phyloP scores from a whole-genome alignment of 2,113 vertebrate species.

The Corvus cornix region DNA sequence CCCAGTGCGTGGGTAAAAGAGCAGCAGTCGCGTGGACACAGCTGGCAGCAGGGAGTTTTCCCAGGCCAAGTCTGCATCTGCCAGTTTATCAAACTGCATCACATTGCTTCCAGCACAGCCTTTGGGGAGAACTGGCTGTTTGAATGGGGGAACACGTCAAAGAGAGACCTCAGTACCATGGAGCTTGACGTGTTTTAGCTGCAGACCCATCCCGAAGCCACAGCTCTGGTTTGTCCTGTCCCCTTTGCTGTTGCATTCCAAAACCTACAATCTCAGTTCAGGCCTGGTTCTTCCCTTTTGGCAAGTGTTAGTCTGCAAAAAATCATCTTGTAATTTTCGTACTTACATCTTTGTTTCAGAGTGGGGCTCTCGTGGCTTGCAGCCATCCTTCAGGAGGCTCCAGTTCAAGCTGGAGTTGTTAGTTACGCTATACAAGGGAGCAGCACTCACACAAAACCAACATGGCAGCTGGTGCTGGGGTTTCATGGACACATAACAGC shows the following conservation, averaged over 20 bases:
- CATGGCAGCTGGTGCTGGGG: constrained; percentile 69
- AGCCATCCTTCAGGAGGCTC: not conserved
- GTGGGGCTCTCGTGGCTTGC: not conserved
- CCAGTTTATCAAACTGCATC: not conserved
- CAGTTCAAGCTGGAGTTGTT: not conserved
- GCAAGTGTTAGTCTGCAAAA: not conserved
- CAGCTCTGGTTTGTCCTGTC: not conserved
- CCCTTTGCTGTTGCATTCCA: not conserved
- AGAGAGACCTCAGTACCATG: not conserved
- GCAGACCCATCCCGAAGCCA: not conserved
- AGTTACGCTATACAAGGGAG: not conserved
- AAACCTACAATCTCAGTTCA: not conserved
- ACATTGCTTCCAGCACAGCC: not conserved
- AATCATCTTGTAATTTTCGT: not conserved
- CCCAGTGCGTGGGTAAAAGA: rapidly evolving
- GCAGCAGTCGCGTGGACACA: rapidly evolving
- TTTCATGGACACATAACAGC: constrained; percentile 48
- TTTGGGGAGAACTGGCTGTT: not conserved
- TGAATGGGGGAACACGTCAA: rapidly evolving
- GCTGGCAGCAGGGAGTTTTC: not conserved
- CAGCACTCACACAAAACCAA: constrained; percentile 42
- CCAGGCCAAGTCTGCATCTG: not conserved
- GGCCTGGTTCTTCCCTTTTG: not conserved
- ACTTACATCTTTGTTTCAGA: not conserved
- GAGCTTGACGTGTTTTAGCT: not conserved